Evolutionary conservation across 1,140 invertebrate species (phyloP).

Genomic region (Propsilocerus akamusi): DNA sequence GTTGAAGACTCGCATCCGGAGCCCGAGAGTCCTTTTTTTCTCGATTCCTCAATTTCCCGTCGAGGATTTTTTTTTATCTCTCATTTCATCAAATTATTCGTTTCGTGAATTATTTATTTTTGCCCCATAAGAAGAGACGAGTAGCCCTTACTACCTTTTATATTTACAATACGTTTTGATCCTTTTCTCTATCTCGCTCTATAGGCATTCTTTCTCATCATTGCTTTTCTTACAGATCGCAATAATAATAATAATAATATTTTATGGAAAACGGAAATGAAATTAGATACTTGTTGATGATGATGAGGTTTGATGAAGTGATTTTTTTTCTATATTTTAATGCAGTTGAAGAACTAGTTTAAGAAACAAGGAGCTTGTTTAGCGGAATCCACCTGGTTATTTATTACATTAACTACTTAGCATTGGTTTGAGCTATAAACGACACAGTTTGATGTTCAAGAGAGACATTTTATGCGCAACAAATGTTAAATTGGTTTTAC

Average conservation of each 20-base stretch:
- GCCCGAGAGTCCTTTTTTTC: background rate
- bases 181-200: background rate
- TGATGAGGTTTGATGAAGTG: conserved; percentile 3
- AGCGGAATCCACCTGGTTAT: no score
- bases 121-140: background rate
- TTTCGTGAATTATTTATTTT: background rate
- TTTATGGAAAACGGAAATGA: background rate
- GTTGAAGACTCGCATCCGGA: background rate
- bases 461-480: no score
- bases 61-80: background rate
- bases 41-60: background rate
- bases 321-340: background rate
- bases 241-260: no score
- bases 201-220: background rate
- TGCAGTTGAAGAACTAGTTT: background rate
- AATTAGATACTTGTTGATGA: conserved; percentile 3
- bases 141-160: background rate
- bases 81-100: background rate
- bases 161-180: conserved; percentile 1
- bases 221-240: background rate
- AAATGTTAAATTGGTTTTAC: no score
- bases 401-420: no score
- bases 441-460: no score
- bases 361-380: no score
- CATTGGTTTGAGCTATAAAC: no score